These are phyloP conservation scores for Philotrypesis tridentata DNA, from an alignment of 1,140 invertebrate species.

Conservation along the genomic window DNA sequence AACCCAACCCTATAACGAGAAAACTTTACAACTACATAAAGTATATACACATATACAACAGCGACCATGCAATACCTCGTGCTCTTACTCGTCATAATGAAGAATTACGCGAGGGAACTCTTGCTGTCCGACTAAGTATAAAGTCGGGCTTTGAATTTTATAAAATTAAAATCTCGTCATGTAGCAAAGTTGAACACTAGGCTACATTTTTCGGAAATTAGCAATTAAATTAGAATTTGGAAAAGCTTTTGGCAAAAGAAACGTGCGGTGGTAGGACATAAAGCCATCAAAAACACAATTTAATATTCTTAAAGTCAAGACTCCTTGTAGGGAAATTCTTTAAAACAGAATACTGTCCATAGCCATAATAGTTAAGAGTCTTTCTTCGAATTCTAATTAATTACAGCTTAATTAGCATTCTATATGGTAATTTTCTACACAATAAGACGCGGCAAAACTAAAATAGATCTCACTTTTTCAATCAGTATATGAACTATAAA, in stretches of 20 bases:
- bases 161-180: conserved; percentile 40
- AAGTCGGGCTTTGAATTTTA: conserved; percentile 33
- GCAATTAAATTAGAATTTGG: conserved; percentile 39
- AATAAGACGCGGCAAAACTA: too few relatives aligned
- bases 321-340: too few relatives aligned
- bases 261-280: not conserved
- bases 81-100: conserved; percentile 16
- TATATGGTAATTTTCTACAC: too few relatives aligned
- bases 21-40: too few relatives aligned
- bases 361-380: too few relatives aligned
- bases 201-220: conserved; percentile 34
- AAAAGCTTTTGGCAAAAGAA: not conserved
- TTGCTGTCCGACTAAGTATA: not conserved
- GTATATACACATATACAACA: not conserved
- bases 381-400: too few relatives aligned
- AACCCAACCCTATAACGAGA: too few relatives aligned
- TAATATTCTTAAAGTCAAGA: too few relatives aligned
- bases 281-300: not conserved
- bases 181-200: not conserved
- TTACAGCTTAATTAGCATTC: too few relatives aligned
- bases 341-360: too few relatives aligned
- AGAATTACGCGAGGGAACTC: conserved; percentile 9
- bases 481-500: too few relatives aligned
- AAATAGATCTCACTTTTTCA: too few relatives aligned
- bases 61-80: not conserved